Percentiles rank a stretch among this genome's conserved stretches.
Evolutionary conservation across 2,797 vertebrate species (phyloP).

Genomic region (Florisuga fusca): DNA sequence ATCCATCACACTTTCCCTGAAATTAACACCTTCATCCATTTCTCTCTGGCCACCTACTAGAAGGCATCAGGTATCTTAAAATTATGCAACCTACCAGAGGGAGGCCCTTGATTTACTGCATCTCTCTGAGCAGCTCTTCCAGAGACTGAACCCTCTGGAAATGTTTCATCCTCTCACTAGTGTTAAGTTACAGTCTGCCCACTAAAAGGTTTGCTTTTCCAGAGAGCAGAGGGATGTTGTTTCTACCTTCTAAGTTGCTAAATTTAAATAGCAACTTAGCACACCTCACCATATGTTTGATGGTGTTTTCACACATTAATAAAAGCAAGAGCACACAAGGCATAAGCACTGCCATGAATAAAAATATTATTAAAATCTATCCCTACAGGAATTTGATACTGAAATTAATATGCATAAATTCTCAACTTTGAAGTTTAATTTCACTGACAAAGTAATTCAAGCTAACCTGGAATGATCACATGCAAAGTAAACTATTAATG

Average conservation of each 20-base stretch:
- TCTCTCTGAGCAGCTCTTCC: not conserved
- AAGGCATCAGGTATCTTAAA: conserved; percentile 1
- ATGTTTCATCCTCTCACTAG: not conserved
- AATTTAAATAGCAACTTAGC: not conserved
- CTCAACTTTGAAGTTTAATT: not conserved
- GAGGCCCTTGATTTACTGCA: not conserved
- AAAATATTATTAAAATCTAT: not conserved
- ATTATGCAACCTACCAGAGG: not conserved
- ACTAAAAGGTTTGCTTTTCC: not conserved
- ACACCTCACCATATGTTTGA: not conserved
- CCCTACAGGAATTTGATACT: not conserved
- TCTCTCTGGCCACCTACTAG: not conserved
- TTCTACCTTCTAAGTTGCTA: not conserved
- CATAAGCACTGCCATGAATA: not conserved
- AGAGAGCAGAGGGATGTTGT: not conserved
- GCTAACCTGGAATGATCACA: not conserved
- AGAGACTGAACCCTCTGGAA: not conserved
- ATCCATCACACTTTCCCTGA: not conserved
- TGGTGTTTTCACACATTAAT: not conserved
- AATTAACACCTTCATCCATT: not conserved
- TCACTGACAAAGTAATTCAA: not conserved
- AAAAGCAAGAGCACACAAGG: not conserved
- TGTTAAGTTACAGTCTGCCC: not conserved
- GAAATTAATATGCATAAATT: not conserved
- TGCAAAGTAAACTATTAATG: not conserved